Conservation (phyloP, 2,888 invertebrate species). For the Aleiodes leptofemur region DNA sequence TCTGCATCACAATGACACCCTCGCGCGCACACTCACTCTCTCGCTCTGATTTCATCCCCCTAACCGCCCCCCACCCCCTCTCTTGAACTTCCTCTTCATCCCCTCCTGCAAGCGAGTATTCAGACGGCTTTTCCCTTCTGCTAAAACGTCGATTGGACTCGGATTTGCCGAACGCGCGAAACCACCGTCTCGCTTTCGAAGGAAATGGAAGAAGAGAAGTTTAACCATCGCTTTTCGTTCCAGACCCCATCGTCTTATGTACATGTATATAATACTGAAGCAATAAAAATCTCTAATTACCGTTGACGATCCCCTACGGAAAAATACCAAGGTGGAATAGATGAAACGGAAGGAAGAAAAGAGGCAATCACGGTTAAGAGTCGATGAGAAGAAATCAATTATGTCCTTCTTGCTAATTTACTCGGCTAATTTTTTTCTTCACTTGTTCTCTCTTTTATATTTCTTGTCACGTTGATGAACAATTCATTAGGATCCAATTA, state of each 20-base stretch:
- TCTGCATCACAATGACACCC: slow-evolving; percentile 75
- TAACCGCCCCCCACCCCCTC: slow-evolving; percentile 5
- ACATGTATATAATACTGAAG: slow-evolving; percentile 33
- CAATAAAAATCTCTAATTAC: slow-evolving; percentile 54
- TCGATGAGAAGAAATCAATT: slow-evolving; percentile 47
- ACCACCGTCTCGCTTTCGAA: slow-evolving; percentile 44
- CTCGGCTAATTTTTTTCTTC: slow-evolving; percentile 6
- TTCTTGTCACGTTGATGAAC: slow-evolving; percentile 16
- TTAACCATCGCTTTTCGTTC: slow-evolving; percentile 18
- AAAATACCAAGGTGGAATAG: slow-evolving; percentile 17
- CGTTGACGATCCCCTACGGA: slow-evolving; percentile 42
- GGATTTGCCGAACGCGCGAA: slow-evolving; percentile 58
- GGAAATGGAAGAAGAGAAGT: slow-evolving; percentile 11
- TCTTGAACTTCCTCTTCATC: slow-evolving; percentile 21
- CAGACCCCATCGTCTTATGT: slow-evolving; percentile 11
- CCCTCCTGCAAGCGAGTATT: slow-evolving; percentile 39
- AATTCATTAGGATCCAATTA: slow-evolving; percentile 28
- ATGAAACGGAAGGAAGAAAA: slow-evolving; percentile 1
- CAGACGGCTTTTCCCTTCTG: slow-evolving; percentile 44
- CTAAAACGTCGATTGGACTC: slow-evolving; percentile 37
- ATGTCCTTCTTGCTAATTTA: slow-evolving; percentile 43
- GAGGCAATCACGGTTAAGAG: slow-evolving; percentile 26
- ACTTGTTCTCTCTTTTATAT: slow-evolving; percentile 1
- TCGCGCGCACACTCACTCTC: slow-evolving; percentile 47
- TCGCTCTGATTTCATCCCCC: slow-evolving; percentile 38